phyloP scores from a whole-genome alignment of 2,888 invertebrate genomes.

The Drosophila antonietae region DNA sequence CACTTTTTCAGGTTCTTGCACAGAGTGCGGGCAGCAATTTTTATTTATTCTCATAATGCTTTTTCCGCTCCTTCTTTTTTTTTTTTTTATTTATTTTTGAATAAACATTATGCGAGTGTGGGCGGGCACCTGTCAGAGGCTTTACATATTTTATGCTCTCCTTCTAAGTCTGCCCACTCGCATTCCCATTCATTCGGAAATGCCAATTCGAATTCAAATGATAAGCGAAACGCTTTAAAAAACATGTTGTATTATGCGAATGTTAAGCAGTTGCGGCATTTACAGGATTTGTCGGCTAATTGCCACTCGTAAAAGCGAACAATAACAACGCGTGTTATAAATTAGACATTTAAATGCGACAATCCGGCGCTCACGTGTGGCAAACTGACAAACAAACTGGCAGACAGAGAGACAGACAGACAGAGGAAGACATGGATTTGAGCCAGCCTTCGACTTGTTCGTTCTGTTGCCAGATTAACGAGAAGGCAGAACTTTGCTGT shows the following conservation, averaged over 20 bases:
- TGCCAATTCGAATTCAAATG: constrained; percentile 30
- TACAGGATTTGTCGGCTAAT: constrained; percentile 29
- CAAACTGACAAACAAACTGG: neutral
- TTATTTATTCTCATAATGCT: constrained; percentile 8
- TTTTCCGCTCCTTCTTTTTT: neutral
- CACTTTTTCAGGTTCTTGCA: constrained; percentile 24
- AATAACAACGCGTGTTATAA: constrained; percentile 36
- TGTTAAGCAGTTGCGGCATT: constrained; percentile 11
- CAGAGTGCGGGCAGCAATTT: constrained; percentile 21
- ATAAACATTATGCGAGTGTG: constrained; percentile 29
- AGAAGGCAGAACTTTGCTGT: constrained; percentile 13
- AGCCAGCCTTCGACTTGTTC: constrained; percentile 40
- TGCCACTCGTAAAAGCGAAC: constrained; percentile 23
- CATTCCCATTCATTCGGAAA: neutral
- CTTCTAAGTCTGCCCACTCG: neutral
- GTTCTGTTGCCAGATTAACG: constrained; percentile 50
- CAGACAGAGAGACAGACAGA: neutral
- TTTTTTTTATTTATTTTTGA: neutral
- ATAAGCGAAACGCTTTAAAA: constrained; percentile 45
- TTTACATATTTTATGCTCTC: constrained; percentile 20
- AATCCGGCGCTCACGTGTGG: constrained; percentile 24
- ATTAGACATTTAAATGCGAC: constrained; percentile 57
- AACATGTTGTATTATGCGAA: constrained; percentile 10
- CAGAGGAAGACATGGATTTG: constrained; percentile 18
- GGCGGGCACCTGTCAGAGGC: constrained; percentile 18